Evolutionary conservation across 2,797 vertebrate genomes (phyloP).

Genomic region (Tachyglossus aculeatus): DNA sequence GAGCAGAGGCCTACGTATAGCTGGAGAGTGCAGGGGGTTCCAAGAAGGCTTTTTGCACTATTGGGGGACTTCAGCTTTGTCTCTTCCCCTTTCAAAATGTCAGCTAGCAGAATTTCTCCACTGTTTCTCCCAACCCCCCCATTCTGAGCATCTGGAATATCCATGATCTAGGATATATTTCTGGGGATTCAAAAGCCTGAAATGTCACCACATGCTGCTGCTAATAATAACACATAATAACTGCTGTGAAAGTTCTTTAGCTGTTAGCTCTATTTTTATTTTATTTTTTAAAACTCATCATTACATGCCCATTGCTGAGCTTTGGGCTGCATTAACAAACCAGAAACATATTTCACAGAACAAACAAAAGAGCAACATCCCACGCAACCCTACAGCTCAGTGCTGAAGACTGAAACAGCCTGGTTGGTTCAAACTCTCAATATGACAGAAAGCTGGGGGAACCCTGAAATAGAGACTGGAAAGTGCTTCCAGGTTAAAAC

Average conservation of each 20-base stretch:
- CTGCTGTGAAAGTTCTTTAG: conserved; percentile 47
- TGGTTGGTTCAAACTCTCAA: no score
- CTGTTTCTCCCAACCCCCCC: no score
- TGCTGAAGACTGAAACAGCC: not conserved
- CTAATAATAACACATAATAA: conserved; percentile 59
- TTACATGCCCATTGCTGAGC: conserved; percentile 34
- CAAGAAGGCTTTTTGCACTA: no score
- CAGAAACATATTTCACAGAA: conserved; percentile 30
- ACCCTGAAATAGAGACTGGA: no score
- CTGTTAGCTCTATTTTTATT: conserved; percentile 55
- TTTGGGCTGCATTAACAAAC: conserved; percentile 47
- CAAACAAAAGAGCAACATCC: not conserved
- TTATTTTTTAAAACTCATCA: conserved; percentile 53
- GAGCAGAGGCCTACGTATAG: no score
- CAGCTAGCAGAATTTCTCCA: not conserved
- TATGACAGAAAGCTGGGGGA: no score
- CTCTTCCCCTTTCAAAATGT: not conserved
- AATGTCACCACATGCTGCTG: conserved; percentile 57
- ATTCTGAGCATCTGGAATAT: conserved; percentile 26
- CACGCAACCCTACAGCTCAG: conserved; percentile 11
- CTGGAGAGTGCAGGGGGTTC: no score
- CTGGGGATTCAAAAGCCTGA: conserved; percentile 41
- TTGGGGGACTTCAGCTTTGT: not conserved
- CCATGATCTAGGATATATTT: conserved; percentile 41
- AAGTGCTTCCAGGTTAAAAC: no score